These are phyloP conservation scores for Ailurus styani DNA, from an alignment of 2,113 vertebrate genomes.

Conservation along the genomic window DNA sequence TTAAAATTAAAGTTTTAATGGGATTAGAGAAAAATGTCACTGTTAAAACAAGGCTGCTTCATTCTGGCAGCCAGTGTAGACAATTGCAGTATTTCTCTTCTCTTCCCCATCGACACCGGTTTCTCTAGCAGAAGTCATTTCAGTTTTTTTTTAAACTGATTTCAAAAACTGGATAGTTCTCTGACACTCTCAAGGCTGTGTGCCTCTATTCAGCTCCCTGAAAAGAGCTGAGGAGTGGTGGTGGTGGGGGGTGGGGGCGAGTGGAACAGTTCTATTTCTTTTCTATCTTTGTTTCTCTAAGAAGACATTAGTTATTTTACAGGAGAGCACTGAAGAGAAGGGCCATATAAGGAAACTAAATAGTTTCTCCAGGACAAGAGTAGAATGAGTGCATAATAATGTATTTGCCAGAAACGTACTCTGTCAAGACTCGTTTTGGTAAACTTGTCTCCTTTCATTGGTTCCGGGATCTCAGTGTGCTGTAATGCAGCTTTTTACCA, in stretches of 20 bases:
- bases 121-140: slow-evolving; percentile 1
- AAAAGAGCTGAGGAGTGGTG: neutral
- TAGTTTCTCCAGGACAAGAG: slow-evolving; percentile 20
- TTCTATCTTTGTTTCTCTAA: slow-evolving; percentile 64
- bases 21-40: neutral
- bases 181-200: neutral
- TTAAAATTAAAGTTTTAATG: neutral
- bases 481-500: slow-evolving; percentile 62
- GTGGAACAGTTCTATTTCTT: slow-evolving; percentile 58
- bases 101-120: neutral
- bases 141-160: slow-evolving; percentile 37
- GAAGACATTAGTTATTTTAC: slow-evolving; percentile 35
- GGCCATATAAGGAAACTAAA: slow-evolving; percentile 82
- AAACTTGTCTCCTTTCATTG: slow-evolving; percentile 73
- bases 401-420: slow-evolving; percentile 64
- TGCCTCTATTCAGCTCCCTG: neutral
- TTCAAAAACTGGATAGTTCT: slow-evolving; percentile 20
- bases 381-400: slow-evolving; percentile 46
- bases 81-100: neutral
- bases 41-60: neutral
- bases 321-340: slow-evolving; percentile 60
- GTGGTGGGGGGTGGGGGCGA: neutral
- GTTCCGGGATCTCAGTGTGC: slow-evolving; percentile 64
- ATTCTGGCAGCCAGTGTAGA: neutral
- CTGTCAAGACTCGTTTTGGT: slow-evolving; percentile 69